A percentile compares a stretch with the other conserved stretches of the same genome.
phyloP scores from a whole-genome alignment of 1,140 invertebrate genomes.

The Bombus vancouverensis region DNA sequence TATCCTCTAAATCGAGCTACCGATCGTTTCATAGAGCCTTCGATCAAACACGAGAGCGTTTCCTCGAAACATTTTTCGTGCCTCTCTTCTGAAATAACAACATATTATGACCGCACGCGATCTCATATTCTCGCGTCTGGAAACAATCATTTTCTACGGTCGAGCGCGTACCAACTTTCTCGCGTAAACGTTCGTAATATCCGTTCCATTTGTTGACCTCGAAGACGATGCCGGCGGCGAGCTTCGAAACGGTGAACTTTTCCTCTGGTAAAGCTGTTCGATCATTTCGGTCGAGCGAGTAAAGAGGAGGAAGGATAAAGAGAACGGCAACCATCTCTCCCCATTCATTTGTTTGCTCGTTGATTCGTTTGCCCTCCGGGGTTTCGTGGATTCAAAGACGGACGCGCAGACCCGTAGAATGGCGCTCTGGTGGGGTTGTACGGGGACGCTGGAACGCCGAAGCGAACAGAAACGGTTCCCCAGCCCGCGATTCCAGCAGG shows the following conservation, averaged over 20 bases:
- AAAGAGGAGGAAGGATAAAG: slow-evolving; percentile 25
- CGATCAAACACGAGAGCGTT: not conserved
- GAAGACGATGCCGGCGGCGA: slow-evolving; percentile 27
- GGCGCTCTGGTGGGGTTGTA: slow-evolving; percentile 3
- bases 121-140: too few relatives aligned
- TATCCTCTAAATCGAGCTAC: slow-evolving; percentile 8
- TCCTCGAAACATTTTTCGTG: too few relatives aligned
- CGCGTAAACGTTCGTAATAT: slow-evolving; percentile 48
- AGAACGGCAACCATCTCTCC: slow-evolving; percentile 39
- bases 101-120: too few relatives aligned
- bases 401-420: slow-evolving; percentile 24
- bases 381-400: slow-evolving; percentile 65
- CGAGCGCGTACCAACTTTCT: not conserved
- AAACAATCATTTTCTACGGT: too few relatives aligned
- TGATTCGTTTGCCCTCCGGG: slow-evolving; percentile 65
- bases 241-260: slow-evolving; percentile 16
- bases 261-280: slow-evolving; percentile 51
- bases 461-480: slow-evolving; percentile 58
- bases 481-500: slow-evolving; percentile 69
- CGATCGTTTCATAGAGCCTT: not conserved
- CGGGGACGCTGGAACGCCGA: slow-evolving; percentile 30
- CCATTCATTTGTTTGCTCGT: slow-evolving; percentile 61
- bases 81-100: too few relatives aligned
- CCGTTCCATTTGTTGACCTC: slow-evolving; percentile 28
- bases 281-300: slow-evolving; percentile 61